Base-by-base conservation (phyloP, 2,797 vertebrate species). In the Clarias platycephalus region DNA sequence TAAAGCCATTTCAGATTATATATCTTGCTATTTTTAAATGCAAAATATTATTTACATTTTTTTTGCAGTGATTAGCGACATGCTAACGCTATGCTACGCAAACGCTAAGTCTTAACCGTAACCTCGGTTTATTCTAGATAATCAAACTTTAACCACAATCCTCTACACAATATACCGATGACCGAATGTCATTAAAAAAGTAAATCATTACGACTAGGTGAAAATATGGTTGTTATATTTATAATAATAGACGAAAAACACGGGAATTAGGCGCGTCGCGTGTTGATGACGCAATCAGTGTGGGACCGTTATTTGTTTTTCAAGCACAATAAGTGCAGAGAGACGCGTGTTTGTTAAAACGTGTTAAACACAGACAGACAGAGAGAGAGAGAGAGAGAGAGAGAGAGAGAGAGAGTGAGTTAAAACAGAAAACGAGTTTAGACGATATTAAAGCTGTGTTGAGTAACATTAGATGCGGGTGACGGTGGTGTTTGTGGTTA, bases 281-380 rank as follows among this genome's bases (percentile, higher is more conserved):
- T 70, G 1, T 67, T 31, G 70, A 84, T 86, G 62, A 76, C 88
- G 88, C 83, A 68, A 88, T 81, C 49, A 66, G 20, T 12, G 3
- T 1, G 24, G 2, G 82, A 16, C 74, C 28, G 53, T 20, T 13
- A 78, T 63, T 64, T 49, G 44, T 49, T 79, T 37, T 66, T 15
- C 0, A 34, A 13, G 37, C 37, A 64, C 49, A 77, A 7, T 58
- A 53, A 58, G 18, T 53, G 53, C 20, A 20, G 15, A 49, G 63
- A n/a, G 26, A 13, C 4, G 22, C 13, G 49, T 67, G 2, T 18
- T n/a, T 44, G 16, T 82, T 34, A n/a, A n/a, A n/a, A 80, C 40
- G 12, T 16, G 77, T 67, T 24, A 70, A 22, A 71, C 20, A 22
- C 75, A 40, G 5, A 20, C 40, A 66, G 16, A 12, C 44, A 3